Evolutionary conservation across 1,140 invertebrate species (phyloP), one percentile per base, ranked within the genome.

Genomic region (Drosophila hydei): DNA sequence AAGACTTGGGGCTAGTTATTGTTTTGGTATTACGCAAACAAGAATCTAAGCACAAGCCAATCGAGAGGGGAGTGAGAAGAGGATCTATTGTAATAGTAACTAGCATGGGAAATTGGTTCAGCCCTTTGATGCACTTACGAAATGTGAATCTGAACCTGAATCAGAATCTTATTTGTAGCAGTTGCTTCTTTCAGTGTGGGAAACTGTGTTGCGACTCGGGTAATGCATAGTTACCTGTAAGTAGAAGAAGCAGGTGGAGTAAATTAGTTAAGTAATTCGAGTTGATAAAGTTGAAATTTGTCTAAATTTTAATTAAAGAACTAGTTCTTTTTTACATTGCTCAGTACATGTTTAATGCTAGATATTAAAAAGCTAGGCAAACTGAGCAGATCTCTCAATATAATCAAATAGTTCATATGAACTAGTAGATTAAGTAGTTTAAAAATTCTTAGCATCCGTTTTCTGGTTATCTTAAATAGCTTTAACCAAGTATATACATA

Each of bases 221-320:
- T 42, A 61, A 16, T 60, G 70, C 71, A 73, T 77, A 61, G 58
- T 78, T 88, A 87, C 81, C 81, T 88, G 83, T 2, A 42, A 42
- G 2, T 88, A 85, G 59, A 50, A 56, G 8, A 62, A 54, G 48
- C 27, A 7, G 25, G 7, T 4, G 1, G 11, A 11, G 3, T 9
- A 36, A 5, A 45, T 58, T 65, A 56, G 52, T 62, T 14, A 50
- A 58, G 30, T 3, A 45, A 23, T 21, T 47, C 8, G 7, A 30
- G 27, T 8, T 30, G n/a, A 23, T 40, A 6, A 27, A n/a, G n/a
- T n/a, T n/a, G n/a, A n/a, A n/a, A n/a, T n/a, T n/a, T n/a, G n/a
- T n/a, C n/a, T 30, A 55, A 42, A 55, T 6, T n/a, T 38, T 30
- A 9, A 9, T 0, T 8, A 0, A 9, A 30, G 27, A 30, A 30